Base-by-base conservation (phyloP, 2,888 invertebrate species). In the Ectobius pallidus region DNA sequence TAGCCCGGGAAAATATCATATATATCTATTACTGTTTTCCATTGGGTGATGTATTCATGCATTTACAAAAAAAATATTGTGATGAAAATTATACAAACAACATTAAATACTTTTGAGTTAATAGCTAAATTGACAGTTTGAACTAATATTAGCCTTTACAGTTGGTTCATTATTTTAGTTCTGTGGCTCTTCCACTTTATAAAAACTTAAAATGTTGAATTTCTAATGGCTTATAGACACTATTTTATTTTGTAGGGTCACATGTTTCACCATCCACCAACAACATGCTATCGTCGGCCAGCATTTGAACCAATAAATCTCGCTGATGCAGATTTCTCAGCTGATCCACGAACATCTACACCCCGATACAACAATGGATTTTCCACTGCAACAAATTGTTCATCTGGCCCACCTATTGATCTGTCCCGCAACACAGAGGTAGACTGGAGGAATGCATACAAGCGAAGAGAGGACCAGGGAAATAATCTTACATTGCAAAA, bases 291-390 rank as follows among this genome's bases (percentile, higher is more conserved):
- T 72, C 76, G 78, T 20, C 76, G 79, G 52, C 78, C 80, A 39
- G 74, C 79, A 27, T 80, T 80, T 73, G 80, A 80, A 74, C 79
- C 79, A 6, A 79, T 80, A 73, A 80, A 79, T 74, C 73, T 80
- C 39, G 79, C 79, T 6, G 80, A 80, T 75, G 80, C 80, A 30
- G 79, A 80, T 74, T 80, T 80, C 71, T 74, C 77, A 30, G 78
- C 79, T 7, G 78, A 58, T n/a, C 39, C 72, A 11, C 63, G 63
- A 49, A 32, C 32, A 25, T 49, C 70, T 18, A 46, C 42, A 32
- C 32, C 16, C 30, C 30, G n/a, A 11, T 58, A 58, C n/a, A 58
- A n/a, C 30, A 58, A 30, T 30, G n/a, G 3, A 16, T n/a, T 58
- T 3, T 30, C 58, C 9, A n/a, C 58, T 58, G 58, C 58, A 58